These are phyloP conservation scores for Hoplostethus atlanticus DNA, from an alignment of 2,797 vertebrate genomes.

Conservation along the genomic window DNA sequence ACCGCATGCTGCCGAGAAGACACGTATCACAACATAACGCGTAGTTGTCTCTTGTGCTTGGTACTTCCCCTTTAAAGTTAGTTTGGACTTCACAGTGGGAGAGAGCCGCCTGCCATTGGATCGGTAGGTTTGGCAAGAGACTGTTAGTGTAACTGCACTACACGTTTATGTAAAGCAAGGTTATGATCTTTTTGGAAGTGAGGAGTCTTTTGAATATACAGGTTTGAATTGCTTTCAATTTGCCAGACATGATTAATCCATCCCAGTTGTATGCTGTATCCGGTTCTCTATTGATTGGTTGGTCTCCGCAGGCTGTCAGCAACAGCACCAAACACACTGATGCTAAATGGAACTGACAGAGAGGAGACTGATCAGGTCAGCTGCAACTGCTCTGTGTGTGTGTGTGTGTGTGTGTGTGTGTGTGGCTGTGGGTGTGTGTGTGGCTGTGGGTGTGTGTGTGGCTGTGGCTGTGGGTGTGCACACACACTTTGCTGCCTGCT, in stretches of 20 bases:
- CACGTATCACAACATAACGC: neutral
- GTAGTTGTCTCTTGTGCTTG: too few relatives aligned
- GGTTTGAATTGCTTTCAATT: constrained; percentile 58
- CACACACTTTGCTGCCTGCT: neutral
- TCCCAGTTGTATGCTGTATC: constrained; percentile 48
- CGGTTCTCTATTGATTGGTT: constrained; percentile 59
- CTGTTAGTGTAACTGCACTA: neutral
- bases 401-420: constrained; percentile 9
- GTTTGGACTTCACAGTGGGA: neutral
- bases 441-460: neutral
- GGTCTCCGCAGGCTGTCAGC: constrained; percentile 46
- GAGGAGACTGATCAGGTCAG: constrained; percentile 43
- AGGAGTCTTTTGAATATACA: constrained; percentile 14
- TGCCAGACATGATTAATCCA: constrained; percentile 54
- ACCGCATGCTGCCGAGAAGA: neutral
- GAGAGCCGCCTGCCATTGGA: neutral
- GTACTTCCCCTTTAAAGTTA: too few relatives aligned
- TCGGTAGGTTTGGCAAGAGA: too few relatives aligned
- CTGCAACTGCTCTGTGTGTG: constrained; percentile 1
- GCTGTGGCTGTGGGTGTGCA: neutral
- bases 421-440: neutral
- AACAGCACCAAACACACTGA: constrained; percentile 50
- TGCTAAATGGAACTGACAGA: constrained; percentile 55
- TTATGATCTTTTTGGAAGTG: constrained; percentile 14
- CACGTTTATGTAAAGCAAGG: neutral